phyloP scores from a whole-genome alignment of 2,797 vertebrate species.

The Microctenopoma steveboyesi region DNA sequence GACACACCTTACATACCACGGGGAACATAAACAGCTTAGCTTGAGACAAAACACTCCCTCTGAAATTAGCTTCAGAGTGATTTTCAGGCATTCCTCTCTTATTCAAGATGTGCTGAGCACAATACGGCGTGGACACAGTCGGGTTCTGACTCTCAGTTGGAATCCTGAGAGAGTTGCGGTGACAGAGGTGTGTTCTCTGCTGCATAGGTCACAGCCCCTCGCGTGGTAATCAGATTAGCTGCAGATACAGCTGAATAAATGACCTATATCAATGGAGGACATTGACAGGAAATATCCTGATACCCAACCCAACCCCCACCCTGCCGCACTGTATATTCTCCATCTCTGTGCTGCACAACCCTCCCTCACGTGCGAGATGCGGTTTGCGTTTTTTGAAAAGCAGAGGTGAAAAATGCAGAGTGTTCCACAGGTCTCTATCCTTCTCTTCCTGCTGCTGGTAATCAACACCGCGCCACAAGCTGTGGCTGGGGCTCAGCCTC shows the following conservation, averaged over 20 bases:
- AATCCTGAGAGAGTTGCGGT: slow-evolving; percentile 17
- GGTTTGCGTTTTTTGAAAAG: slow-evolving; percentile 50
- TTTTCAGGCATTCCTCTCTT: slow-evolving; percentile 16
- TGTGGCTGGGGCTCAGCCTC: slow-evolving; percentile 52
- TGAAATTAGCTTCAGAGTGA: slow-evolving; percentile 49
- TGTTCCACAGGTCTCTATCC: slow-evolving; percentile 72
- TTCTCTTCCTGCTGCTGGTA: slow-evolving; percentile 75
- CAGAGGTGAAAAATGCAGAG: slow-evolving; percentile 59
- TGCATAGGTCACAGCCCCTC: slow-evolving; percentile 67
- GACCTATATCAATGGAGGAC: slow-evolving; percentile 84
- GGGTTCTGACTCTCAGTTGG: slow-evolving; percentile 22
- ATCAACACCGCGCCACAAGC: slow-evolving; percentile 72
- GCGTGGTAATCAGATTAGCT: slow-evolving; percentile 80
- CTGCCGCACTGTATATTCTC: slow-evolving; percentile 63
- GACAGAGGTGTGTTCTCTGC: slow-evolving; percentile 51
- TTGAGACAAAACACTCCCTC: slow-evolving; percentile 51
- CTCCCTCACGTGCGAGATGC: slow-evolving; percentile 58
- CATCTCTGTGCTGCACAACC: slow-evolving; percentile 62
- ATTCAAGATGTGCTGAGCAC: slow-evolving; percentile 17
- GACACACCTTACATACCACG: slow-evolving; percentile 65
- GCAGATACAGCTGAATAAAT: slow-evolving; percentile 80
- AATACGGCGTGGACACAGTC: slow-evolving; percentile 19
- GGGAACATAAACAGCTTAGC: slow-evolving; percentile 47
- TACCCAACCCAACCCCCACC: slow-evolving; percentile 70
- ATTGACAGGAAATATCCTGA: slow-evolving; percentile 77